phyloP scores from a whole-genome alignment of 2,797 vertebrate genomes.

The Halcyon smyrnensis region DNA sequence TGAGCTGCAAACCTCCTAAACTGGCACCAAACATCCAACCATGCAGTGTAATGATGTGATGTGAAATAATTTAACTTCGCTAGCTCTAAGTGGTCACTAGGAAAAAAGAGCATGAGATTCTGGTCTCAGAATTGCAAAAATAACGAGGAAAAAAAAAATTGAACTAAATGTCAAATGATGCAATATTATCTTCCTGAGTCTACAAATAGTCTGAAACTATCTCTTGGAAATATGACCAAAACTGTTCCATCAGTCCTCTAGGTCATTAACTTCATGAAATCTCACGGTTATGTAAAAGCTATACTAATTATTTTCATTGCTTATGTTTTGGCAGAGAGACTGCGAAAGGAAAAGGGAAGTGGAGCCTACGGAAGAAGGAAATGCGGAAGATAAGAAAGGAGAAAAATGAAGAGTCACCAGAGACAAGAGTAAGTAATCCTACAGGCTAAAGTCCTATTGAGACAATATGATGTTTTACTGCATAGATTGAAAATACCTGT shows the following conservation, averaged over 20 bases:
- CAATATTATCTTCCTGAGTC: not conserved
- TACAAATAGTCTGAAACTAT: not conserved
- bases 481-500: not conserved
- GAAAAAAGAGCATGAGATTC: not conserved
- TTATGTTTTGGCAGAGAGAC: not conserved
- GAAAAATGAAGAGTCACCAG: not conserved
- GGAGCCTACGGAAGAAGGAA: not conserved
- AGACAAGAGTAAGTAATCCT: not conserved
- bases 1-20: not conserved
- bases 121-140: not conserved
- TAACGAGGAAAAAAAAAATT: not conserved
- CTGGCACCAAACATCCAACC: not conserved
- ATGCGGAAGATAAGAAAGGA: not conserved
- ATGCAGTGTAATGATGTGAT: rapidly evolving
- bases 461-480: not conserved
- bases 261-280: not conserved
- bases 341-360: not conserved
- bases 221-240: not conserved
- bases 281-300: not conserved
- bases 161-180: not conserved
- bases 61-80: not conserved
- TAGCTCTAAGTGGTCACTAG: not conserved
- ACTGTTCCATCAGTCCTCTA: not conserved
- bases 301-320: not conserved
- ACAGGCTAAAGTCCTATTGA: not conserved